Percentiles rank a stretch among this genome's conserved stretches.
phyloP scores from a whole-genome alignment of 2,797 vertebrate species.

The Dicrostonyx torquatus region DNA sequence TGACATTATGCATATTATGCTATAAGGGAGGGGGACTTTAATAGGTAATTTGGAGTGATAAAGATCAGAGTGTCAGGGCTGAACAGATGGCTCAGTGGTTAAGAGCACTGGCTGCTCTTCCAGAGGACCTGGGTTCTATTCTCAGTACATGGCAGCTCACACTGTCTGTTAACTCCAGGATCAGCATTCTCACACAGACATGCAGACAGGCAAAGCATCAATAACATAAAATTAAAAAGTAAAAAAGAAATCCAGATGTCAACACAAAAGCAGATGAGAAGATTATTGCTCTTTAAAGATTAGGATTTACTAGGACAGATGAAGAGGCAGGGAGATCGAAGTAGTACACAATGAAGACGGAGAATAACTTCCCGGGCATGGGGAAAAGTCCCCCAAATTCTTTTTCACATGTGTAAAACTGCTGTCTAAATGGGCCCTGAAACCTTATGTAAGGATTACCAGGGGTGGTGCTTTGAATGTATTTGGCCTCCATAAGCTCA shows the following conservation, averaged over 20 bases:
- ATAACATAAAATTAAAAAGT: not conserved
- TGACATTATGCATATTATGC: not conserved
- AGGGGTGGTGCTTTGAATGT: not conserved
- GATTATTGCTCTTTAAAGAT: not conserved
- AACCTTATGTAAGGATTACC: not conserved
- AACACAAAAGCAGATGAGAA: constrained; percentile 36
- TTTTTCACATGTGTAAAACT: not conserved
- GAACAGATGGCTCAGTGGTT: not conserved
- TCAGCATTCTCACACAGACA: not conserved
- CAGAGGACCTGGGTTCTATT: not conserved
- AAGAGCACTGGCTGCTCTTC: not conserved
- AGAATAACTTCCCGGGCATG: not conserved
- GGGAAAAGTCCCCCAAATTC: not conserved
- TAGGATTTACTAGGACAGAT: not conserved
- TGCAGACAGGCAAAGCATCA: not conserved
- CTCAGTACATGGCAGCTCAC: not conserved
- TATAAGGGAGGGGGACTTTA: not conserved
- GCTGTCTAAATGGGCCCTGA: not conserved
- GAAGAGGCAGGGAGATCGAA: not conserved
- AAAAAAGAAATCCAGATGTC: not conserved
- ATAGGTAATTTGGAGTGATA: not conserved
- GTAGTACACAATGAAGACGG: not conserved
- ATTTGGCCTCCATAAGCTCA: no score
- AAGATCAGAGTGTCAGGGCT: not conserved
- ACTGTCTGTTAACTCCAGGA: not conserved